Conservation (phyloP, 2,888 invertebrate genomes). For the Xestoiulus laeticollis region DNA sequence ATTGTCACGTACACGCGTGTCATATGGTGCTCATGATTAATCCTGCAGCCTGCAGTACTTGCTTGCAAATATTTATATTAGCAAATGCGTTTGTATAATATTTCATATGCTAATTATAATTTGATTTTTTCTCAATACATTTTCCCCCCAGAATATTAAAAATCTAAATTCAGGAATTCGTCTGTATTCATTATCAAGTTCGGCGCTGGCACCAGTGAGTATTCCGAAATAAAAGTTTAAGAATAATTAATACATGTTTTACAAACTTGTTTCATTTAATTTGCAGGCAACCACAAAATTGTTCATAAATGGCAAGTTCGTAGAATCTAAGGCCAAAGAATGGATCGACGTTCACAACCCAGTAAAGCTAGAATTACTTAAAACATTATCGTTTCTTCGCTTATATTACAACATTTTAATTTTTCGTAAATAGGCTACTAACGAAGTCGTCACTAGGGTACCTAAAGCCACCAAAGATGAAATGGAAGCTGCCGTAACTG, state of each 20-base stretch:
- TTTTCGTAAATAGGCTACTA: conserved; percentile 72
- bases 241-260: neutral
- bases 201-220: conserved; percentile 20
- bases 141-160: neutral
- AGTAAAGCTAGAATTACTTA: conserved; percentile 60
- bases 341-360: conserved; percentile 98
- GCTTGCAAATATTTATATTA: too few relatives aligned
- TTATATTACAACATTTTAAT: neutral
- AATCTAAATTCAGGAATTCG: conserved; percentile 21
- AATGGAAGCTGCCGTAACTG: conserved; percentile 87
- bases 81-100: neutral
- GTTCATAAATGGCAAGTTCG: conserved; percentile 92
- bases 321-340: conserved; percentile 89
- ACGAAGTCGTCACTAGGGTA: conserved; percentile 80
- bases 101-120: neutral
- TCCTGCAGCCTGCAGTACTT: too few relatives aligned
- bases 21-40: too few relatives aligned
- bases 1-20: too few relatives aligned
- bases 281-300: conserved; percentile 80
- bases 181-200: neutral
- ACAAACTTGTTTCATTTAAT: neutral
- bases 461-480: conserved; percentile 89
- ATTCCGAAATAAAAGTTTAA: neutral
- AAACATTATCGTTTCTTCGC: neutral
- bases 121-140: neutral